These are phyloP conservation scores for Hemichromis elongatus DNA, from an alignment of 2,113 vertebrate species.

Conservation along the genomic window DNA sequence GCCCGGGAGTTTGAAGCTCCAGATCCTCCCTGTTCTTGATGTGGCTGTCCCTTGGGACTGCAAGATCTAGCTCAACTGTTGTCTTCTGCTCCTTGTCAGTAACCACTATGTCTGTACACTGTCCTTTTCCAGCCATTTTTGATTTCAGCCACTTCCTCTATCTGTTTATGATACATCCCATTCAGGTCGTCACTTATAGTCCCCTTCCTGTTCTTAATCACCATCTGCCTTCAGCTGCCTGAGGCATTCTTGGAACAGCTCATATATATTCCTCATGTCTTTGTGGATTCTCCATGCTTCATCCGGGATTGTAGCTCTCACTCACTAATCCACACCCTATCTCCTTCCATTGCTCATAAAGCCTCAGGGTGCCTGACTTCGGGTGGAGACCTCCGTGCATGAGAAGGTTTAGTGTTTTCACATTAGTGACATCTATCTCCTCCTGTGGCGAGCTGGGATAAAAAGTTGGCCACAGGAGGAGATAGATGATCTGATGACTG, in stretches of 20 bases:
- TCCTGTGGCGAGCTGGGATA: neutral
- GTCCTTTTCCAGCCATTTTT: neutral
- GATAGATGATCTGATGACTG: neutral
- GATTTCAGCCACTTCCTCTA: accelerated
- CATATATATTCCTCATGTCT: neutral
- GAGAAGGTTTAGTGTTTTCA: neutral
- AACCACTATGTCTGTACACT: neutral
- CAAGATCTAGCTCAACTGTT: neutral
- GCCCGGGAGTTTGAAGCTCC: neutral
- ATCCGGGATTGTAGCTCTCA: neutral
- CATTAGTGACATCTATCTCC: neutral
- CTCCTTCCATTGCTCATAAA: neutral
- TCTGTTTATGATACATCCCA: neutral
- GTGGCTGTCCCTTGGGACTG: neutral
- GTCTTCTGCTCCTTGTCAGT: neutral
- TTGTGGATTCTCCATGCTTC: neutral
- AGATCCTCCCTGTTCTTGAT: neutral
- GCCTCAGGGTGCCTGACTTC: neutral
- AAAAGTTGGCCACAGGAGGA: neutral
- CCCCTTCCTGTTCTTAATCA: neutral
- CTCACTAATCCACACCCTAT: neutral
- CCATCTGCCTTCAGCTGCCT: neutral
- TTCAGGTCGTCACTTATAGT: neutral
- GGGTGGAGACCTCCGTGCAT: neutral
- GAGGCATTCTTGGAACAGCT: neutral